Base-by-base conservation (phyloP, 2,888 invertebrate genomes). In the Ormyrus labotus region DNA sequence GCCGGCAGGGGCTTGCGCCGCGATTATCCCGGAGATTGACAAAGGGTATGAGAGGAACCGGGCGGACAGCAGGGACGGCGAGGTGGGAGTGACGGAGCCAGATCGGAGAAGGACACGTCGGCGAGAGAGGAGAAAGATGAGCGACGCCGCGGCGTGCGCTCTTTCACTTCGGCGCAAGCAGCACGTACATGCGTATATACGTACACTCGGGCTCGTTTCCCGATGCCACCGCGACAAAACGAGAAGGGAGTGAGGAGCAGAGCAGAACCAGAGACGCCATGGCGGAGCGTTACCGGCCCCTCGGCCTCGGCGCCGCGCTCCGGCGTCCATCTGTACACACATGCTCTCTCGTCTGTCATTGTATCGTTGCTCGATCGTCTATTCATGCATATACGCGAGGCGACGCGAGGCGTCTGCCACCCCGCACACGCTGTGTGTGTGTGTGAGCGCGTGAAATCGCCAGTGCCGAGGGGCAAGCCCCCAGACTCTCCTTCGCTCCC, bases 401-500 rank as follows among this genome's bases (percentile, higher is more conserved):
- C 48, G 13, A n/a, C 19, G 11, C 60, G 45, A 34, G 51, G 51
- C 13, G 0, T 65, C n/a, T 11, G 50, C 34, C 10, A 5, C 8
- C 60, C 34, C 53, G 13, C 1, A 5, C 19, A 50, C 55, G 10
- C 10, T 58, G 64, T 13, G 58, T 51, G 48, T 57, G 48, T 51
- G 3, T 50, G 50, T 57, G 58, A 64, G 58, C 79, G 74, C 79
- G 79, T 74, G 69, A 79, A 79, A 79, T 79, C 34, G 63, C 69
- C 74, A 64, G 74, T 74, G 69, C 57, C 60, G 34, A 55, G 19
- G 65, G 67, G 64, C 63, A 11, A 47, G 63, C 51, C 67, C 74
- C 61, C 58, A 47, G 19, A 19, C 51, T 19, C n/a, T 51, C 34
- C 47, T 34, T 9, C 58, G 9, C 51, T n/a, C 60, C 60, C 58